Evolutionary conservation across 1,140 invertebrate genomes (phyloP).

Genomic region (Heliconius himera): DNA sequence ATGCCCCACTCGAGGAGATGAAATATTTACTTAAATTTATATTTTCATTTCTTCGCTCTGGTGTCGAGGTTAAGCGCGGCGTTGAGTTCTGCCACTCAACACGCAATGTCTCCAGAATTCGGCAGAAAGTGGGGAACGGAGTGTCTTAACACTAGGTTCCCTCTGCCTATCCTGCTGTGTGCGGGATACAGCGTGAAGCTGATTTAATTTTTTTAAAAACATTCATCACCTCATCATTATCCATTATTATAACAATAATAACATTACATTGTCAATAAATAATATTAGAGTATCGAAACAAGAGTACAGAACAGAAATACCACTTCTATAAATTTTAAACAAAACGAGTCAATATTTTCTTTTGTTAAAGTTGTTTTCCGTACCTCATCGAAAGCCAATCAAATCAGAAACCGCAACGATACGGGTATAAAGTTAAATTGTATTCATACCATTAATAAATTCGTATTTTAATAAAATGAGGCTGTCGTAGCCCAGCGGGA

Average conservation of each 20-base stretch:
- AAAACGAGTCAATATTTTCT: conserved; percentile 3
- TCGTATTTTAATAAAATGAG: conserved; percentile 28
- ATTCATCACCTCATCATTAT: neutral
- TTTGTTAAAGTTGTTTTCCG: conserved; percentile 10
- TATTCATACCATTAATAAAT: conserved; percentile 28
- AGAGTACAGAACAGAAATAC: neutral
- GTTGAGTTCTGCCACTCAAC: too few species aligned
- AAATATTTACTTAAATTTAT: too few species aligned
- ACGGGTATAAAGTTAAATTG: conserved; percentile 21
- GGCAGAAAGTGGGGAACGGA: too few species aligned
- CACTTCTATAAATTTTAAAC: neutral
- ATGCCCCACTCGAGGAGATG: too few species aligned
- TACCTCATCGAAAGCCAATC: conserved; percentile 14
- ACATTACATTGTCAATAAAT: neutral
- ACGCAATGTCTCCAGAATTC: too few species aligned
- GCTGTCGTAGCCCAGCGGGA: too few species aligned
- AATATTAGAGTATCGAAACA: neutral
- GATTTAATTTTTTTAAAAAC: too few species aligned
- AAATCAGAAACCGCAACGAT: conserved; percentile 9
- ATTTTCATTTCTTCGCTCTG: too few species aligned
- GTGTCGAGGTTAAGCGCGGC: too few species aligned
- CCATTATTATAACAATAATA: neutral
- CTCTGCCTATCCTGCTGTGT: too few species aligned
- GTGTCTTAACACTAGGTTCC: too few species aligned
- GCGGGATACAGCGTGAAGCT: too few species aligned